Evolutionary conservation across 1,140 invertebrate genomes (phyloP).

Genomic region (Euwallacea similis): DNA sequence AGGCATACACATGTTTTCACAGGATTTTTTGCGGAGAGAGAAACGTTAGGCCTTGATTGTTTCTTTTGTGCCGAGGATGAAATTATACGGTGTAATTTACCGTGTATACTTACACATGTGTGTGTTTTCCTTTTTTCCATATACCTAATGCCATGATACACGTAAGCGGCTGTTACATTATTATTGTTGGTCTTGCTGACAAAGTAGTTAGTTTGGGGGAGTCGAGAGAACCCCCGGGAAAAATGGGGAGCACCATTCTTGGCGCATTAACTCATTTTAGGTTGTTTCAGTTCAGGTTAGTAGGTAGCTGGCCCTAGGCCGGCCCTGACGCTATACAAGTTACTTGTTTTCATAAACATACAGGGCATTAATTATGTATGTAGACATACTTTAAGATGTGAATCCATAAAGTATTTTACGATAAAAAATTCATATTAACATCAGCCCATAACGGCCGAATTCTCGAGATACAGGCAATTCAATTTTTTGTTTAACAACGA

Average conservation of each 20-base stretch:
- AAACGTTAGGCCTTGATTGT: conserved; percentile 27
- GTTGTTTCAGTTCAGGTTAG: too few relatives aligned
- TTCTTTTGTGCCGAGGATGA: conserved; percentile 21
- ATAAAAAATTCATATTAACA: neutral
- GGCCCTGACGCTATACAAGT: too few relatives aligned
- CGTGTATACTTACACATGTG: conserved; percentile 4
- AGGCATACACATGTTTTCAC: conserved; percentile 33
- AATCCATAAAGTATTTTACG: neutral
- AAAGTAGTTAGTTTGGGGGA: too few relatives aligned
- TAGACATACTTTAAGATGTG: neutral
- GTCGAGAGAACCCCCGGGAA: too few relatives aligned
- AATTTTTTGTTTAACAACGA: too few relatives aligned
- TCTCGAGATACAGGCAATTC: neutral
- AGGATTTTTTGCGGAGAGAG: conserved; percentile 23
- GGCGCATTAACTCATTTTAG: too few relatives aligned
- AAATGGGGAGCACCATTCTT: too few relatives aligned
- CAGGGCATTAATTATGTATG: neutral
- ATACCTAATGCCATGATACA: too few relatives aligned
- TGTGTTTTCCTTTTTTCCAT: too few relatives aligned
- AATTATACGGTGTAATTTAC: conserved; percentile 32
- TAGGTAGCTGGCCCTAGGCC: too few relatives aligned
- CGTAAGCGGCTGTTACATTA: too few relatives aligned
- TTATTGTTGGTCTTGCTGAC: too few relatives aligned
- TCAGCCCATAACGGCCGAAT: neutral
- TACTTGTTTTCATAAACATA: neutral